Conservation (phyloP, 2,797 vertebrate species). For the Natrix natrix region DNA sequence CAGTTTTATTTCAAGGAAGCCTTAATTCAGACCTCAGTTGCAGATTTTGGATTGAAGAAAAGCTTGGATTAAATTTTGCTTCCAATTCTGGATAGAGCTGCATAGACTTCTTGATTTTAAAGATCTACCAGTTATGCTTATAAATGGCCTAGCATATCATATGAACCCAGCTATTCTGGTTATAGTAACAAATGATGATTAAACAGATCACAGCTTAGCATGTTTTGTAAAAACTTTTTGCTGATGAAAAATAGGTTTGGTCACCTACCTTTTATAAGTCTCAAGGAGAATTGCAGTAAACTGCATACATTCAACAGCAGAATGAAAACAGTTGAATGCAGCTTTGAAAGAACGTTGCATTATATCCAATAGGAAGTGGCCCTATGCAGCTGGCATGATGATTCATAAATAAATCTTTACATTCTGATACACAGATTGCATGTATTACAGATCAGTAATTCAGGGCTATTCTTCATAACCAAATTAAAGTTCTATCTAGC, state of each 20-base stretch:
- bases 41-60: background rate
- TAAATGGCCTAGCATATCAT: background rate
- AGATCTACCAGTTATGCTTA: background rate
- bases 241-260: background rate
- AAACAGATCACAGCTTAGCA: background rate
- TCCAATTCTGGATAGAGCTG: background rate
- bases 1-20: background rate
- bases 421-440: background rate
- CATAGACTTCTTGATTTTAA: background rate
- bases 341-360: background rate
- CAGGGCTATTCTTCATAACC: background rate
- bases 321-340: background rate
- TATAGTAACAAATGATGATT: background rate
- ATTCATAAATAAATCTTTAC: background rate
- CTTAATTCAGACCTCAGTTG: background rate
- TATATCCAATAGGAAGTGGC: background rate
- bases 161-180: background rate
- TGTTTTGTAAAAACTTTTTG: background rate
- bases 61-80: background rate
- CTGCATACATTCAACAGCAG: background rate
- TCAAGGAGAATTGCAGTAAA: background rate
- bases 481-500: background rate
- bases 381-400: background rate
- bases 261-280: background rate
- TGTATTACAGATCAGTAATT: background rate